A percentile compares a stretch with the other conserved stretches of the same genome.
Conservation (phyloP, 2,888 invertebrate genomes). For the Oscheius sp. region DNA sequence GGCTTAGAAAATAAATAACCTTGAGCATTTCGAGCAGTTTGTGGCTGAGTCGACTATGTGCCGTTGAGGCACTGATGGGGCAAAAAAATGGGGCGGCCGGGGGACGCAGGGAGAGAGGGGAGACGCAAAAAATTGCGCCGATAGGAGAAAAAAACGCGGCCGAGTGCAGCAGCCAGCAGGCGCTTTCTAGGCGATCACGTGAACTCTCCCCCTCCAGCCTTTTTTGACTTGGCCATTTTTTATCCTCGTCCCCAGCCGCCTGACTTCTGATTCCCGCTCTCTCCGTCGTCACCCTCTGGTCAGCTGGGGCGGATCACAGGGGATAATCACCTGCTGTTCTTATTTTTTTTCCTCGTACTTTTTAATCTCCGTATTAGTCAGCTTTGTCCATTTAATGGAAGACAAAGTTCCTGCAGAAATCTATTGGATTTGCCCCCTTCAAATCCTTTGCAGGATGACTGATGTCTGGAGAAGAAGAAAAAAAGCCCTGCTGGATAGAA, state of each 20-base stretch:
- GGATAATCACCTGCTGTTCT: too few relatives aligned
- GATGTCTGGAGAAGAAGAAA: too few relatives aligned
- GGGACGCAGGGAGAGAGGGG: constrained; percentile 8
- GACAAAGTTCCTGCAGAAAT: too few relatives aligned
- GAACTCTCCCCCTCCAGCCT: not conserved
- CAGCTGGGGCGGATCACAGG: too few relatives aligned
- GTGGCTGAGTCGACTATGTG: not conserved
- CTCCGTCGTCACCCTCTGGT: not conserved
- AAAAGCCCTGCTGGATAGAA: not conserved
- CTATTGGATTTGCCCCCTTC: too few relatives aligned
- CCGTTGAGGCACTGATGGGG: constrained; percentile 35
- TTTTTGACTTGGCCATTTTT: too few relatives aligned
- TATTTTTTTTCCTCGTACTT: too few relatives aligned
- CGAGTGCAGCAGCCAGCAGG: constrained; percentile 18
- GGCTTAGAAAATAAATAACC: too few relatives aligned
- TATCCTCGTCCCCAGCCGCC: not conserved
- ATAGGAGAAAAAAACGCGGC: constrained; percentile 34
- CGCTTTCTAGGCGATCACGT: constrained; percentile 18
- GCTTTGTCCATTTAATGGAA: too few relatives aligned
- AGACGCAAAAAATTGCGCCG: constrained; percentile 37
- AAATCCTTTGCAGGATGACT: too few relatives aligned
- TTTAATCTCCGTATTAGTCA: too few relatives aligned
- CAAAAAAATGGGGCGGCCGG: constrained; percentile 34
- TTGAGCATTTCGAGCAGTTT: too few relatives aligned
- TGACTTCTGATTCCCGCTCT: not conserved